Evolutionary conservation across 1,140 invertebrate species (phyloP), one percentile per base, ranked within the genome.

Genomic region (Drosophila guanche): DNA sequence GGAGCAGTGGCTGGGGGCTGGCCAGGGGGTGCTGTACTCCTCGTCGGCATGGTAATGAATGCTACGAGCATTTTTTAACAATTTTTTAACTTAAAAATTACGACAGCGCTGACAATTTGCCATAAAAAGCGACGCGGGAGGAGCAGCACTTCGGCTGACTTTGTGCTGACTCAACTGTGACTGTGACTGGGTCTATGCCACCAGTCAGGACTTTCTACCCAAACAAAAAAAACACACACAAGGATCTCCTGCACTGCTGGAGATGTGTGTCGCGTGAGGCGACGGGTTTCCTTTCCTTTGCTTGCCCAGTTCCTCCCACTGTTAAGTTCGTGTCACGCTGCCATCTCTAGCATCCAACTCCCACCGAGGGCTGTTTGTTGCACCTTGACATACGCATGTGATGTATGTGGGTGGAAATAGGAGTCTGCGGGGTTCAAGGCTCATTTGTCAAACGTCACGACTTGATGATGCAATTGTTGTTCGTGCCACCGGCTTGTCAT

Each of bases 41-140:
- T 20, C 16, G 25, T 54, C 61, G 73, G 63, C 67, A 47, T 78
- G 69, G 81, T 85, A 85, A 85, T 85, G 81, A 85, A 85, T 85
- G 81, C 81, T 74, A 86, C 78, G 77, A 81, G 80, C 77, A 86
- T 80, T 86, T 81, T 78, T 85, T 70, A 85, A 85, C 80, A 85
- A 85, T 86, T 85, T 85, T 85, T 85, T 85, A 85, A 86, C 67
- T 85, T 85, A 86, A 85, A 85, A 85, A 85, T 85, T 86, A 85
- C 80, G 80, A 85, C 80, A 74, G 60, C 81, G 73, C 77, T 85
- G 80, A 85, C 80, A 85, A 85, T 85, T 85, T 86, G 81, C 80
- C 80, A 86, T 85, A 68, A 79, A 79, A 77, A 61, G 54, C 70
- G 56, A 61, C 54, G 29, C 54, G 29, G 50, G 54, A 54, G 63